phyloP scores from a whole-genome alignment of 1,140 invertebrate genomes.

The Hetaerina americana region DNA sequence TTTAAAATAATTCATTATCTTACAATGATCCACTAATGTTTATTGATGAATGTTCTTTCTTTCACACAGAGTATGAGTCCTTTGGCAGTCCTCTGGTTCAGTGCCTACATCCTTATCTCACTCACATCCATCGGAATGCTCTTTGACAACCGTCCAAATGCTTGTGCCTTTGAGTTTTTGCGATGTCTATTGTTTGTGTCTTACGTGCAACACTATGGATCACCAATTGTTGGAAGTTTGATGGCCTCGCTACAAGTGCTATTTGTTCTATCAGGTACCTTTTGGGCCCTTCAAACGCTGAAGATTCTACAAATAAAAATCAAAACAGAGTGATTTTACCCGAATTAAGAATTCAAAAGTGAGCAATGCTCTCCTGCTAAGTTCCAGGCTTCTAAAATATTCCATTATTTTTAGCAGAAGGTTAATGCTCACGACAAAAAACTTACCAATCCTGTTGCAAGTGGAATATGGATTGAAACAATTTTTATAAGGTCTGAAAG shows the following conservation, averaged over 20 bases:
- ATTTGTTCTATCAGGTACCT: not conserved
- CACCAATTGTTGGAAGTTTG: not conserved
- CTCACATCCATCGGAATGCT: constrained; percentile 54
- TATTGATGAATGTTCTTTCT: constrained; percentile 2
- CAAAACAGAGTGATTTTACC: too few relatives aligned
- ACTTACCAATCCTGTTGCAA: too few relatives aligned
- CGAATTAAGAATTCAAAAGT: too few relatives aligned
- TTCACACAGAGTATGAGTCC: constrained; percentile 42
- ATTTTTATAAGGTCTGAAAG: too few relatives aligned
- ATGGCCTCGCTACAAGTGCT: not conserved
- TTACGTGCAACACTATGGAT: not conserved
- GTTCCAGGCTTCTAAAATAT: too few relatives aligned
- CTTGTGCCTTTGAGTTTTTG: constrained; percentile 36
- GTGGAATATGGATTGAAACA: too few relatives aligned
- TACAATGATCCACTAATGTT: too few relatives aligned
- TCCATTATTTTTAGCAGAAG: too few relatives aligned
- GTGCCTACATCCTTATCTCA: constrained; percentile 48
- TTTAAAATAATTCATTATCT: too few relatives aligned
- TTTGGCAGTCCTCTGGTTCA: constrained; percentile 36
- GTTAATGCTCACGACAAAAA: too few relatives aligned
- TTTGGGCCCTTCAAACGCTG: not conserved
- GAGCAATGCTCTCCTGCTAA: too few relatives aligned
- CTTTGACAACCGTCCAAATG: constrained; percentile 43
- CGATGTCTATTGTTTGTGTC: constrained; percentile 35
- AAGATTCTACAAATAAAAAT: not conserved